Conservation (phyloP, 1,140 invertebrate genomes). For the Nephotettix cincticeps region DNA sequence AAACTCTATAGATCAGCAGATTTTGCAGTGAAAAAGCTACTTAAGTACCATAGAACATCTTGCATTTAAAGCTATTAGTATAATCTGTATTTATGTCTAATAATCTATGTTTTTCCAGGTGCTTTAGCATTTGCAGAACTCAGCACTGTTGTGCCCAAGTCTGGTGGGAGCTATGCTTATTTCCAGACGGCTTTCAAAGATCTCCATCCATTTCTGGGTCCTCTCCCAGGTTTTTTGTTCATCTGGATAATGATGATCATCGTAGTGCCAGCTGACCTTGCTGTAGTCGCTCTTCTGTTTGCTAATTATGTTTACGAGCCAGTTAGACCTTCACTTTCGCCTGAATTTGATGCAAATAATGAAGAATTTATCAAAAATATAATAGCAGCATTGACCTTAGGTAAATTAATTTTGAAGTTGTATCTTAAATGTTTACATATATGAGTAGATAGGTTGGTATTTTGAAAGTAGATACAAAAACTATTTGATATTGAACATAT, state of each 20-base stretch:
- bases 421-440: too few species aligned
- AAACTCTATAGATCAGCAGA: too few species aligned
- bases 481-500: too few species aligned
- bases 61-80: too few species aligned
- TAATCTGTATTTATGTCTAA: too few species aligned
- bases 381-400: neutral
- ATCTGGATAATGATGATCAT: constrained; percentile 48
- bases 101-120: too few species aligned
- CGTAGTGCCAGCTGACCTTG: constrained; percentile 45
- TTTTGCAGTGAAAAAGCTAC: too few species aligned
- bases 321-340: neutral
- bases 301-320: neutral
- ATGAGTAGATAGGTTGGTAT: too few species aligned
- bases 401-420: too few species aligned
- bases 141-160: constrained; percentile 47
- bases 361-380: neutral
- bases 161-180: constrained; percentile 47
- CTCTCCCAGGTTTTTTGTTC: constrained; percentile 47
- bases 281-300: neutral
- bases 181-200: constrained; percentile 42
- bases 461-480: too few species aligned
- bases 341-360: neutral
- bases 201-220: constrained; percentile 29
- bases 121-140: constrained; percentile 52
- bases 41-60: too few species aligned